Conservation (phyloP, 2,888 invertebrate species). For the Clusia tigrina region DNA sequence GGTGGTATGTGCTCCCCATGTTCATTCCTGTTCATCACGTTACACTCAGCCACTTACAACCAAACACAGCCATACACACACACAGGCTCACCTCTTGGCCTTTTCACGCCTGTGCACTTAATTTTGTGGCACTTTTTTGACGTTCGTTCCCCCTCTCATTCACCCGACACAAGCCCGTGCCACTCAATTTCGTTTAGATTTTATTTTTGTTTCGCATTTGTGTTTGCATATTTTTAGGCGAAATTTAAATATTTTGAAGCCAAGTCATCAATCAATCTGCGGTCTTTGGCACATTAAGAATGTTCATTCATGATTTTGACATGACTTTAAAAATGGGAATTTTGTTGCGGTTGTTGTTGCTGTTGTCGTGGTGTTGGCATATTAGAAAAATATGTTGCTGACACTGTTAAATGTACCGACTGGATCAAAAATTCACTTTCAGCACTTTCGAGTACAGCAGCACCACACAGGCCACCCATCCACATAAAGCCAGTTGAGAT, state of each 20-base stretch:
- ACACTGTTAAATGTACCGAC: not conserved
- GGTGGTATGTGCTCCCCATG: too few relatives aligned
- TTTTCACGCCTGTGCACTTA: not conserved
- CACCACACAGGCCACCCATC: too few relatives aligned
- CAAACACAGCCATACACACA: too few relatives aligned
- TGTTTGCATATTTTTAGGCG: constrained; percentile 30
- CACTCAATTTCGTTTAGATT: not conserved
- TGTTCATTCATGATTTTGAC: not conserved
- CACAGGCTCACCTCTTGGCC: not conserved
- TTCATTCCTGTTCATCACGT: too few relatives aligned
- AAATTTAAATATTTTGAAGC: constrained; percentile 45
- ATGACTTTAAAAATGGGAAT: not conserved
- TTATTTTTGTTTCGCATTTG: constrained; percentile 5
- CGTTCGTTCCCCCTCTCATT: too few relatives aligned
- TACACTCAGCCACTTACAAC: too few relatives aligned
- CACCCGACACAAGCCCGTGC: too few relatives aligned
- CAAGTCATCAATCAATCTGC: constrained; percentile 54
- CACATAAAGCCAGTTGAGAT: too few relatives aligned
- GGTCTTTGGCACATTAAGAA: not conserved
- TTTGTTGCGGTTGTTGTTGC: not conserved
- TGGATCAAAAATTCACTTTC: not conserved
- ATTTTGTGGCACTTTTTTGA: too few relatives aligned
- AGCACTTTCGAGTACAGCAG: not conserved
- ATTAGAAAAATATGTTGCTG: not conserved
- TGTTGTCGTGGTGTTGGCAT: not conserved